Conservation (phyloP, 1,140 invertebrate genomes). For the Psilanteris sp. region DNA sequence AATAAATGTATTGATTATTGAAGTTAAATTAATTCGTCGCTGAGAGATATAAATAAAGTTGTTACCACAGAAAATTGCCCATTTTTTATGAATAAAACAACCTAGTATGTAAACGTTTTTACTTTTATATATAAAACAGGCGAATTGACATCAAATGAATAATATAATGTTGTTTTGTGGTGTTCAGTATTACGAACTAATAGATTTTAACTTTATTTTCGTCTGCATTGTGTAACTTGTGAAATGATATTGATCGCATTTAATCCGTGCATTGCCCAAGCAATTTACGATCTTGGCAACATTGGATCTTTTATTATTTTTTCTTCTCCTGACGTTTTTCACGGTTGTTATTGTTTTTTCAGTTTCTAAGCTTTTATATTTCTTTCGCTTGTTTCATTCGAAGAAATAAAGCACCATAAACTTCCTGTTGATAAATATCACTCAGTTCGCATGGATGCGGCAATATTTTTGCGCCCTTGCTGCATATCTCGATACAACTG, state of each 20-base stretch:
- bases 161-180: constrained; percentile 50
- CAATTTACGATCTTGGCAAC: constrained; percentile 27
- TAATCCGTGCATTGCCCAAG: constrained; percentile 11
- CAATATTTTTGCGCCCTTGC: constrained; percentile 7
- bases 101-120: constrained; percentile 31
- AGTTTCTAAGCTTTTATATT: not conserved
- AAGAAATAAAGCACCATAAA: no score
- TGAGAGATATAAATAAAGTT: constrained; percentile 43
- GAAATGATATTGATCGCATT: constrained; percentile 43
- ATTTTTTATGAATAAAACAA: constrained; percentile 49
- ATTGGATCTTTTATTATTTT: constrained; percentile 15
- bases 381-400: no score
- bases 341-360: not conserved
- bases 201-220: constrained; percentile 53
- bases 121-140: constrained; percentile 45
- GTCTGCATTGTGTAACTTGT: constrained; percentile 30
- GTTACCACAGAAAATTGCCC: constrained; percentile 25
- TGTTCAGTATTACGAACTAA: constrained; percentile 35
- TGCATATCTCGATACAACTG: constrained; percentile 4
- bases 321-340: not conserved
- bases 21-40: constrained; percentile 20
- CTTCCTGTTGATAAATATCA: constrained; percentile 22
- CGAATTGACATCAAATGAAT: constrained; percentile 58
- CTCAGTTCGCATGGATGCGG: not conserved
- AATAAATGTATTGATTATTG: constrained; percentile 38